Evolutionary conservation across 2,113 vertebrate species (phyloP).

Genomic region (Camelus bactrianus): DNA sequence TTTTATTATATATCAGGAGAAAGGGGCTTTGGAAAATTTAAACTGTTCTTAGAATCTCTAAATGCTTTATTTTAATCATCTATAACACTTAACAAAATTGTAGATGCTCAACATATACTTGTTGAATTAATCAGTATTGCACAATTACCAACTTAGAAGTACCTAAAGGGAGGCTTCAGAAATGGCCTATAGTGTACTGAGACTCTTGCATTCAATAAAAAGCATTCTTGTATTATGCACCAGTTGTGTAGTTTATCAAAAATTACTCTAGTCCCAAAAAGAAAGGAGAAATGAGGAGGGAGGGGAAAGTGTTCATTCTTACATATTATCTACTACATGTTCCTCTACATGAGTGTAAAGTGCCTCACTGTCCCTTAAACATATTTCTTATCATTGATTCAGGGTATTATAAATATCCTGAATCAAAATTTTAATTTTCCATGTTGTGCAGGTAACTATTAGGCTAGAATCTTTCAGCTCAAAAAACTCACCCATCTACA

Average conservation of each 20-base stretch:
- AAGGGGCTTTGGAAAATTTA: neutral
- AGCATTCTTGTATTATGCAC: neutral
- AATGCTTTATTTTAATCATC: neutral
- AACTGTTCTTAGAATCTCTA: neutral
- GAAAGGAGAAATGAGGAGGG: fast-evolving
- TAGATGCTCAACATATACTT: neutral
- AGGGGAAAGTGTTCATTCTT: fast-evolving
- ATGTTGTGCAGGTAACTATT: neutral
- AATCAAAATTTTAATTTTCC: neutral
- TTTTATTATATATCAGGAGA: neutral
- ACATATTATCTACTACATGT: fast-evolving
- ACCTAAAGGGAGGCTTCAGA: neutral
- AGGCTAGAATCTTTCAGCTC: neutral
- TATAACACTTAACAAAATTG: neutral
- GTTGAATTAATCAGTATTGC: neutral
- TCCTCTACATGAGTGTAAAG: neutral
- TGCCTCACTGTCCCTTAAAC: neutral
- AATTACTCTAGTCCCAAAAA: neutral
- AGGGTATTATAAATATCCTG: neutral
- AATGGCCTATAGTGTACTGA: neutral
- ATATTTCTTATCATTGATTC: neutral
- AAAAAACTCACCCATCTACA: neutral
- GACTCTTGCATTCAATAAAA: neutral
- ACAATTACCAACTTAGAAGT: neutral
- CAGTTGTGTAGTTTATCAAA: neutral